These are phyloP conservation scores for Cottus gobio DNA, from an alignment of 2,113 vertebrate species.

Conservation along the genomic window DNA sequence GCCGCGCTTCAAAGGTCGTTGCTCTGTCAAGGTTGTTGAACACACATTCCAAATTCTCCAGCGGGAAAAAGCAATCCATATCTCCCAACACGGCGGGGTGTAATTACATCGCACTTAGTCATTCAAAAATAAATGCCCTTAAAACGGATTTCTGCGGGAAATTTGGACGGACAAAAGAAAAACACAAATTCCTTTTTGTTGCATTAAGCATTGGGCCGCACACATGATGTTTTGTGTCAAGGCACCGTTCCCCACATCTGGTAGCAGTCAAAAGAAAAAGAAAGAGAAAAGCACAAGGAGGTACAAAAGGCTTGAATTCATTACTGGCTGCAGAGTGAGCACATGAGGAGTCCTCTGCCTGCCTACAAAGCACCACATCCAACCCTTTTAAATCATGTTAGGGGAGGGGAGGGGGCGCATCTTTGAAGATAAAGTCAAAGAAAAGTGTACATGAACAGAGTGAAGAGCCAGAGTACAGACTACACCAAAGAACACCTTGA, in stretches of 20 bases:
- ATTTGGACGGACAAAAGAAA: conserved; percentile 21
- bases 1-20: conserved; percentile 50
- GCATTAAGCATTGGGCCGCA: conserved; percentile 15
- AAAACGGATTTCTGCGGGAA: conserved; percentile 21
- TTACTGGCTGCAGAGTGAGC: conserved; percentile 58
- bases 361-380: conserved; percentile 42
- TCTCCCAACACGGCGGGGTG: background rate
- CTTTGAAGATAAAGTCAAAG: conserved; percentile 50
- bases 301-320: conserved; percentile 56
- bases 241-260: conserved; percentile 69
- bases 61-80: conserved; percentile 9
- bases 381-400: conserved; percentile 39
- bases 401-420: background rate
- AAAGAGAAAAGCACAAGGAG: conserved; percentile 28
- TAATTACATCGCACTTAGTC: conserved; percentile 20
- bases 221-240: conserved; percentile 39
- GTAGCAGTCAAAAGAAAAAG: conserved; percentile 50
- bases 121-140: conserved; percentile 32
- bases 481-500: conserved; percentile 18
- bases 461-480: conserved; percentile 15
- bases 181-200: background rate
- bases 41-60: conserved; percentile 28
- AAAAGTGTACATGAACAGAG: conserved; percentile 28
- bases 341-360: conserved; percentile 34
- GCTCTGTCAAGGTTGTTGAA: conserved; percentile 55